Base-by-base conservation (phyloP, 2,797 vertebrate species). In the Halcyon chelicuti region DNA sequence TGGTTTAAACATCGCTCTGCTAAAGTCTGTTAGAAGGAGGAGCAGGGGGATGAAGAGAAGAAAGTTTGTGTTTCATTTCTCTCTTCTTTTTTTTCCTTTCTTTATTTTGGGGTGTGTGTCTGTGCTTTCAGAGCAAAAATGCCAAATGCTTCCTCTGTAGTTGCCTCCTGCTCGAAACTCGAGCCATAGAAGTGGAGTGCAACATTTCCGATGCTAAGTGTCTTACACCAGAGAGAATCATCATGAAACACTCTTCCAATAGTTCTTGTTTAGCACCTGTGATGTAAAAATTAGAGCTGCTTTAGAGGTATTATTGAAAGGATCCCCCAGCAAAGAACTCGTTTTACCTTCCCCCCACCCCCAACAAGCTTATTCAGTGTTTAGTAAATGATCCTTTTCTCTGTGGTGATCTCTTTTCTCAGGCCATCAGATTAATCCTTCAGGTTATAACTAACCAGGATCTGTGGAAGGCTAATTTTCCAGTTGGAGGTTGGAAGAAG, bases 21-120 rank as follows among this genome's bases (percentile, higher is more conserved):
- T 61, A 3, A 52, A 49, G 12, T 31, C 23, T 46, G 1, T 49
- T 82, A 47, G 51, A 60, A 62, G 63, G 40, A 73, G 23, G 12
- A 68, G 28, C 26, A 54, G 15, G 12, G 33, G 4, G 73, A 14
- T 70, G 52, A 49, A 39, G 31, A 68, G 29, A 61, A 67, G 8
- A 66, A 85, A 3, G 1, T 35, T 52, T 86, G 21, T 33, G 4
- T 49, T 63, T 18, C 21, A 15, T 51, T 2, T n/a, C 5, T 62
- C 2, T 68, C 2, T 54, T 14, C 61, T 3, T 33, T 3, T 52
- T 51, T 25, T 51, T 23, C 52, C 3, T 21, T 1, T n/a, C 14
- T 6, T 37, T 21, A 5, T 29, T 39, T 19, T 35, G 12, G 7
- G 8, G 6, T 18, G 6, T 4, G 12, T 3, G 2, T 1, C 29